Evolutionary conservation across 2,797 vertebrate species (phyloP), one percentile per base, ranked within the genome.

Genomic region (Corythornis leucogaster): DNA sequence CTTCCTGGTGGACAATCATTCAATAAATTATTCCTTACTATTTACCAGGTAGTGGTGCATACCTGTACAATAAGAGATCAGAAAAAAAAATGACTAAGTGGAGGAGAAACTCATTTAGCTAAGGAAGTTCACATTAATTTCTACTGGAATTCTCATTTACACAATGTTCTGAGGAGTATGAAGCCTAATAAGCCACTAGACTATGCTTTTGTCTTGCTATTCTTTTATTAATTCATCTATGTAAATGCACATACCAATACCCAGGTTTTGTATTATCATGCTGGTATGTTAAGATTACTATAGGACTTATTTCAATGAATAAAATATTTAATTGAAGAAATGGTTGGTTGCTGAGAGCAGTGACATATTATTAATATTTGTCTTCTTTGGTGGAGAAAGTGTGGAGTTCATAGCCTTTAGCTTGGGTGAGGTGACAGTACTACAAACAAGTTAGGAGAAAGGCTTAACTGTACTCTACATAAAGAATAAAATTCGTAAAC

Each of bases 401-500:
- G 57, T 38, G 82, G 54, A 94, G 50, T 57, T 94, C 91, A 78
- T 64, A 85, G 28, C 48, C 66, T 92, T 81, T 55, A 80, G 64
- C 51, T 84, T 81, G 83, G 46, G 33, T 90, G 75, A 96, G 57
- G 80, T 62, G 77, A 86, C 42, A 67, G 86, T 63, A 75, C 17
- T 70, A 58, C 84, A 86, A 96, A 68, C 12, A 82, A 80, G 17
- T 48, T 68, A 74, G 77, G 30, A 87, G 66, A 93, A 91, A 48
- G 71, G 82, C 75, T 80, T 92, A 92, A 88, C 85, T 94, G 78
- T 95, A 62, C 75, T 76, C 40, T 94, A 43, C 94, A 89, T 78
- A 94, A 96, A 97, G 66, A 94, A 74, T 74, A 94, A 94, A 90
- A 67, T 53, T 92, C 35, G 87, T 95, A 97, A 97, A 95, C 69